Evolutionary conservation across 2,113 vertebrate genomes (phyloP), one percentile per base, ranked within the genome.

Genomic region (Prolemur simus): DNA sequence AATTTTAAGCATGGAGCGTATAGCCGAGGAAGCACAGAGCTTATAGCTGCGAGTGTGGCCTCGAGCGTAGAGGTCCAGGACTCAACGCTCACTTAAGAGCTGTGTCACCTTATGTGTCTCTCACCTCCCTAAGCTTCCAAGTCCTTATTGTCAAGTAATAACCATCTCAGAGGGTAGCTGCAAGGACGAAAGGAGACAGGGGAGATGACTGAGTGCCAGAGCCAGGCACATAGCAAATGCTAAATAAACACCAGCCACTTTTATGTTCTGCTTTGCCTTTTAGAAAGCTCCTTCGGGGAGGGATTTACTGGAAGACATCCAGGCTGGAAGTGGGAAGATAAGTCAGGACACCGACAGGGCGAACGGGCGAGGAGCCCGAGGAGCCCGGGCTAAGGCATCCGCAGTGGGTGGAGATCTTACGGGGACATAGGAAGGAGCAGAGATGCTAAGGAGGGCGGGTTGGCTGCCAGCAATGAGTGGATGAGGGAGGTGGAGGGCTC

Each of bases 401-500:
- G 18, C 20, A 8, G 64, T 1, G 1, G 13, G 3, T 5, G 9
- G 58, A 42, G 8, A 42, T 2, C 1, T 13, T 6, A 3, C 3
- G 68, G 27, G 37, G 25, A 45, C 23, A 27, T 39, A 4, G 3
- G 1, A 47, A 6, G 84, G 21, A 58, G 39, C 34, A 66, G 12
- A 32, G 89, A 37, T 29, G 6, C 39, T 17, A 21, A 18, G 18
- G 45, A 21, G 25, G 29, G 47, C 32, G 3, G 20, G 3, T 1
- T 3, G 49, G 58, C 60, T 12, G 8, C 27, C 52, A 29, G 27
- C 25, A 6, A 0, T 25, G 27, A 37, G 27, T 25, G n/a, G 49
- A 21, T 14, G n/a, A 86, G 32, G 49, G 66, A 34, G 29, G 9
- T 0, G 4, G 54, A 56, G 54, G 29, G 47, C 45, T 18, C 42